Percentiles rank a stretch among this genome's conserved stretches.
These are phyloP conservation scores for Clarias platycephalus DNA, from an alignment of 2,797 vertebrate species.

Conservation along the genomic window DNA sequence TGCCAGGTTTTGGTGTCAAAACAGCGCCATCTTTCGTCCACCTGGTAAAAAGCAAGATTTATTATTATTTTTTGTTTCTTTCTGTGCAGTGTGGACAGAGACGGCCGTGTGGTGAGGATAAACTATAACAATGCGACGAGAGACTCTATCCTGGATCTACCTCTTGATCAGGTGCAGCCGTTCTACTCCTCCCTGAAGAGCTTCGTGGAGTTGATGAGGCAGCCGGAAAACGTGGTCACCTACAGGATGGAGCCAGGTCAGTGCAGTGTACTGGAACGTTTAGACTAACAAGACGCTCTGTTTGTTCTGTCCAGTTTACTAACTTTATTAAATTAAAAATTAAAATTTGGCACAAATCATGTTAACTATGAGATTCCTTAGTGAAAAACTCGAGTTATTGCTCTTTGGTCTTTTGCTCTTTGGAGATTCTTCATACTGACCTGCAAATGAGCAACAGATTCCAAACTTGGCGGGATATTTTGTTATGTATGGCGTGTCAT, in stretches of 20 bases:
- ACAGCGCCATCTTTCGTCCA: slow-evolving; percentile 71
- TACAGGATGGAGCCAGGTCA: slow-evolving; percentile 91
- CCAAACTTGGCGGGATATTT: slow-evolving; percentile 26
- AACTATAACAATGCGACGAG: slow-evolving; percentile 95
- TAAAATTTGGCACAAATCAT: neutral
- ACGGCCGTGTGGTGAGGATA: slow-evolving; percentile 78
- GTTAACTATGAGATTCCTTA: neutral
- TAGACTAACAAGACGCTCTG: neutral
- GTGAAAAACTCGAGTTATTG: neutral
- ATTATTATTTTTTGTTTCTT: neutral
- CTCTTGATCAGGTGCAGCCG: slow-evolving; percentile 82
- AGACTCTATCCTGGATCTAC: slow-evolving; percentile 86
- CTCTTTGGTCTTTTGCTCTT: neutral
- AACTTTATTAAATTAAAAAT: neutral
- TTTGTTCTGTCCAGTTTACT: neutral
- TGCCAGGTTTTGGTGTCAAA: neutral
- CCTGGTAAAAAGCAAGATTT: neutral
- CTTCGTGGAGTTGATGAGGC: slow-evolving; percentile 81
- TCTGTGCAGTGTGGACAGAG: slow-evolving; percentile 74
- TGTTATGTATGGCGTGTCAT: slow-evolving; percentile 6
- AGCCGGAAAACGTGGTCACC: slow-evolving; percentile 76
- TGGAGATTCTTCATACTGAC: slow-evolving; percentile 19
- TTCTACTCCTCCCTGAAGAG: slow-evolving; percentile 88
- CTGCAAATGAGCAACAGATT: slow-evolving; percentile 37
- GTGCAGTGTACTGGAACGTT: slow-evolving; percentile 61